Base-by-base conservation (phyloP, 2,888 invertebrate genomes). In the Boloria euphrosyne region DNA sequence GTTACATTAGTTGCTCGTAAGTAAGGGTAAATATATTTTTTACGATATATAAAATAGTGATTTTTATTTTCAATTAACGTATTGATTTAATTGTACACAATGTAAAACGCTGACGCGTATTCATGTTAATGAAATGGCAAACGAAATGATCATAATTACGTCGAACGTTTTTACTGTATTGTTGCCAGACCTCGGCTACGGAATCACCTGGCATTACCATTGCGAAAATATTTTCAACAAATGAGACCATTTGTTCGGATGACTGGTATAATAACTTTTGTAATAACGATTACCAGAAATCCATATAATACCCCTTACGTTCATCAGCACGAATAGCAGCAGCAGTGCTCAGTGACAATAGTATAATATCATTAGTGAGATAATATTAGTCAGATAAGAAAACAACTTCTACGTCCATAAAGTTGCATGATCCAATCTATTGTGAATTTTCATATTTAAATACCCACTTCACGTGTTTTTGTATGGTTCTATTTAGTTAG, bases 141-240 rank as follows among this genome's bases (percentile, higher is more conserved):
- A 81, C 85, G 79, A 83, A 90, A 90, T 86, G 87, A 85, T 85
- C 79, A 88, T 84, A 89, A 91, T 91, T 90, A 90, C 86, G 79
- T 66, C 70, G 78, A 82, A 81, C 85, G 86, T 86, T 89, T 88
- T 88, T 88, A 84, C 87, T 82, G 88, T 86, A 87, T 89, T 90
- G 89, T 88, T 84, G 80, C 83, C 83, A 79, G 78, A 76, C 78
- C 80, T 78, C 80, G 81, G 78, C 78, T 78, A 75, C 78, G 79
- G 80, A 90, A 91, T 90, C 89, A 90, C 90, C 90, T 88, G 89
- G 76, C 86, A 90, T 91, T 90, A 89, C 86, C 82, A 80, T 79
- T 73, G 73, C 79, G 83, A 85, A 89, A 90, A 91, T 90, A 90
- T 90, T 89, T 84, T 77, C 86, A 79, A 82, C 87, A 84, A 90